Evolutionary conservation across 2,113 vertebrate species (phyloP).

Genomic region (Rhea americana): DNA sequence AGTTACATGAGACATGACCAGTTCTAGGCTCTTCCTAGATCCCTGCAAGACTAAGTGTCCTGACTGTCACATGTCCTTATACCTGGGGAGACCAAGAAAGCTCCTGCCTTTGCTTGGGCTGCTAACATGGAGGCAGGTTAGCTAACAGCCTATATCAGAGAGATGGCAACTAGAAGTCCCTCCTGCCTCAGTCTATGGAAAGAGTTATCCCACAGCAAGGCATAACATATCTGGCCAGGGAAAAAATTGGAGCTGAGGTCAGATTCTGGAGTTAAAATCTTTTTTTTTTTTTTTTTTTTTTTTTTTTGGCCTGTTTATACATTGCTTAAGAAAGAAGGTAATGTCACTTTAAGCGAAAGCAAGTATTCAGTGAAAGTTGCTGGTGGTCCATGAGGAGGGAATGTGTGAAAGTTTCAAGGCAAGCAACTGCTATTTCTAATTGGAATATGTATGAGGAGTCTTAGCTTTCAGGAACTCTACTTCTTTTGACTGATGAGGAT

Average conservation of each 20-base stretch:
- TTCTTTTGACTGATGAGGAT: neutral
- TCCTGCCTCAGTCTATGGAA: neutral
- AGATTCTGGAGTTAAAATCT: neutral
- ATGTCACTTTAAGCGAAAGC: neutral
- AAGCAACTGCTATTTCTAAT: neutral
- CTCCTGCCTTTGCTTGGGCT: neutral
- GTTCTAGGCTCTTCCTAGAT: neutral
- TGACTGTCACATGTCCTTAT: neutral
- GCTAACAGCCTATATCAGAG: neutral
- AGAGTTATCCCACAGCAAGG: neutral
- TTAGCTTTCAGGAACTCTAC: neutral
- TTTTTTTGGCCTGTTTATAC: neutral
- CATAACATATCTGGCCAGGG: neutral
- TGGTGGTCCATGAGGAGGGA: neutral
- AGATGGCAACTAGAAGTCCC: neutral
- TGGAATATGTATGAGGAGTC: neutral
- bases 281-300: too few relatives aligned
- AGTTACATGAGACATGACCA: neutral
- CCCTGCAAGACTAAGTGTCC: rapidly evolving
- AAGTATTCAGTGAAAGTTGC: neutral
- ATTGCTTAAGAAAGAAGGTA: neutral
- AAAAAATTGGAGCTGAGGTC: neutral
- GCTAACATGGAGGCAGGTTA: neutral
- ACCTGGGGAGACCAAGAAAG: neutral
- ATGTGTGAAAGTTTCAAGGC: neutral